Base-by-base conservation (phyloP, 2,797 vertebrate genomes). In the Lepus townsendii region DNA sequence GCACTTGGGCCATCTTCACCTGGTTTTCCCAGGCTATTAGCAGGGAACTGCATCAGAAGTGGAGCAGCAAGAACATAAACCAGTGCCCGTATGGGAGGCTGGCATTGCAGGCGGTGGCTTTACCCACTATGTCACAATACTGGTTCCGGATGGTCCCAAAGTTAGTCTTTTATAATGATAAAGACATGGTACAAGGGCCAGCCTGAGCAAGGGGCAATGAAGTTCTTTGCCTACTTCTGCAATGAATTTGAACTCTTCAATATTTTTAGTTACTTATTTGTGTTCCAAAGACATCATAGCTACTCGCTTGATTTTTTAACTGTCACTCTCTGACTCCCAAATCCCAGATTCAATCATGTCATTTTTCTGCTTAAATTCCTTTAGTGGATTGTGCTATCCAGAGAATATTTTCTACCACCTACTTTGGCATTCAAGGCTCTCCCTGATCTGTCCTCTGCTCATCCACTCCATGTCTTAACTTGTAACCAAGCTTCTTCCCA, bases 251-350 rank as follows among this genome's bases (percentile, higher is more conserved):
- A 16, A 14, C 1, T 73, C 35, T 79, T 76, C 38, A 35, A 17
- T 68, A 38, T 68, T 75, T 78, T 54, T 50, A 22, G 38, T 63
- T 62, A 42, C 63, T 63, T n/a, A 52, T 38, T 78, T 32, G 35
- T 42, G 47, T n/a, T 26, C 38, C 35, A 38, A 38, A 66, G 4
- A 83, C 52, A 69, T 52, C 27, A 1, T 19, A 77, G 62, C 32
- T 22, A 54, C 42, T 77, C 5, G 68, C 71, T 10, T 72, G 35
- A 63, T 88, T 92, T 90, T 92, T 90, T 72, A 80, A 82, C 26
- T 83, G 71, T 35, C 17, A 79, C 13, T 63, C 35, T n/a, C 47
- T 83, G 52, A 79, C 60, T 88, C 30, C 26, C 24, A 57, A 83
- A 27, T 83, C 19, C 54, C 42, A 76, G 73, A 88, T 71, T 83